Evolutionary conservation across 2,797 vertebrate species (phyloP).

Genomic region (Peromyscus eremicus): DNA sequence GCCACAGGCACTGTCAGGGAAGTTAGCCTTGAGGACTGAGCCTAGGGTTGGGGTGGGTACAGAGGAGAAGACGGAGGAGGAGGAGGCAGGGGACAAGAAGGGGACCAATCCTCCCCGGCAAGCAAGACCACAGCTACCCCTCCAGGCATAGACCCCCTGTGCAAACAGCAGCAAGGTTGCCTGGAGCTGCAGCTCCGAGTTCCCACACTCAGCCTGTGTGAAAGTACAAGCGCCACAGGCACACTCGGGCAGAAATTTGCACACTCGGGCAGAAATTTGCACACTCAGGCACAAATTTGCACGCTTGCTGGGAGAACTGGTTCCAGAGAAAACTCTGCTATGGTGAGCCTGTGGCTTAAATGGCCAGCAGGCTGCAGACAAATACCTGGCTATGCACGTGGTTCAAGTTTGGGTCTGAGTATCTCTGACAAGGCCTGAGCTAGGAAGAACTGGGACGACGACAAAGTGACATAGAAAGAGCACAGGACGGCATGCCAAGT

Average conservation of each 20-base stretch:
- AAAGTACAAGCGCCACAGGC: not conserved
- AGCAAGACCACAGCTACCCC: constrained; percentile 30
- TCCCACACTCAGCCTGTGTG: not conserved
- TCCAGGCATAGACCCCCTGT: constrained; percentile 24
- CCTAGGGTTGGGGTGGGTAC: not conserved
- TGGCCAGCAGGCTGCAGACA: constrained; percentile 7
- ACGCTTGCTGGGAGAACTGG: not conserved
- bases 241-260: not conserved
- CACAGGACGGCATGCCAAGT: no score
- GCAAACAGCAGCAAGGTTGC: constrained; percentile 70
- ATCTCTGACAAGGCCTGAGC: not conserved
- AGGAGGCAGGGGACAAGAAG: constrained; percentile 64
- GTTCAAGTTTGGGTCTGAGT: not conserved
- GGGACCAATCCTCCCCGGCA: constrained; percentile 5
- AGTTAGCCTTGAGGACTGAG: constrained; percentile 85
- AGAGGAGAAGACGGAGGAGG: not conserved
- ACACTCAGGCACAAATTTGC: not conserved
- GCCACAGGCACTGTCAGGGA: constrained; percentile 80
- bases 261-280: not conserved
- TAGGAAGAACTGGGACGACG: not conserved
- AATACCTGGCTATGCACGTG: not conserved
- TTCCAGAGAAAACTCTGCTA: not conserved
- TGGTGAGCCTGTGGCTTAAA: not conserved
- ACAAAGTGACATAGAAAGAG: not conserved
- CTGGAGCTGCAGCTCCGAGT: constrained; percentile 1